Evolutionary conservation across 2,113 vertebrate genomes (phyloP), one percentile per base, ranked within the genome.

Genomic region (Malurus elegans): DNA sequence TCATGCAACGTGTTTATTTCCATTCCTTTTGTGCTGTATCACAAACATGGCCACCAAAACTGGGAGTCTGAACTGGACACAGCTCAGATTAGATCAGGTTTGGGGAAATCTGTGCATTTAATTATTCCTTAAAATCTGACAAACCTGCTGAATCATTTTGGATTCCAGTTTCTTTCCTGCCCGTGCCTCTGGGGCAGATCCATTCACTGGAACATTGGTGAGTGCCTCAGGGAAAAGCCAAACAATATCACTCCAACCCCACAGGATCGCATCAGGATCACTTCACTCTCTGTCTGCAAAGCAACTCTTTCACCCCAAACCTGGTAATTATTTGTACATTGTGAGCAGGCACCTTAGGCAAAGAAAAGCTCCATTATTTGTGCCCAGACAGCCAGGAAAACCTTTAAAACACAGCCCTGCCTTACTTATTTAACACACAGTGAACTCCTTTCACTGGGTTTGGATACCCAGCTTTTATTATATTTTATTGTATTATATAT

Each of bases 151-250:
- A 95, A 65, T 93, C 76, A 83, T 84, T 74, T 24, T 58, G 51
- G 29, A 84, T 64, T 60, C 83, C 60, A 44, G 18, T 62, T 86
- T 20, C 79, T 80, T 71, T 88, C 62, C 82, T 47, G 32, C 20
- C 15, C 32, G 42, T 14, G 50, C 18, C 40, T 61, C 79, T 14
- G 29, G 25, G 50, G 31, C 48, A 73, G 74, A 54, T 54, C 66
- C 13, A 18, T 60, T 60, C 65, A 4, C 19, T 11, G 32, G 42
- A 80, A 32, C 9, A 5, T 1, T 34, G 4, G 8, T 0, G 0
- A 36, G 38, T 24, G 32, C 11, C 28, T 47, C 47, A 17, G 60
- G 82, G 84, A 70, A 74, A n/a, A 89, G 72, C 62, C 83, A 70
- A 40, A 32, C 7, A 18, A 20, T 23, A 72, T 14, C 57, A 18